A percentile compares a stretch with the other conserved stretches of the same genome.
These are phyloP conservation scores for Trichonephila clavata DNA, from an alignment of 1,140 invertebrate species.

Conservation along the genomic window DNA sequence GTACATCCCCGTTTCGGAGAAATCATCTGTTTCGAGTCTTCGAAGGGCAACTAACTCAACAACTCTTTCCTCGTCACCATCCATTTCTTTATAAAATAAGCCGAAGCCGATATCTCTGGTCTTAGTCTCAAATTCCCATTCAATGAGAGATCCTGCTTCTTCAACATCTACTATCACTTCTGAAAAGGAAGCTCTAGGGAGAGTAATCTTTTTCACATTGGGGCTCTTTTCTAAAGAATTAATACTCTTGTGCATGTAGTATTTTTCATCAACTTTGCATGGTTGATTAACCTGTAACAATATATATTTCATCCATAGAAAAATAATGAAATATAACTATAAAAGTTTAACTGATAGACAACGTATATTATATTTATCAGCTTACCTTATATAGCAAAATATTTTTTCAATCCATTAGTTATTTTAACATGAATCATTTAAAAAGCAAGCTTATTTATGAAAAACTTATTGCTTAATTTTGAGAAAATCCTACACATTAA, in stretches of 20 bases:
- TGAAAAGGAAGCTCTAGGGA: neutral
- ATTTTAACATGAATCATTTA: too few relatives aligned
- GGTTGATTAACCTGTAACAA: slow-evolving; percentile 27
- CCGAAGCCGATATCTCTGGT: slow-evolving; percentile 60
- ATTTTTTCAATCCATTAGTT: too few relatives aligned
- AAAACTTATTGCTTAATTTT: too few relatives aligned
- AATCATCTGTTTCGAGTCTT: slow-evolving; percentile 12
- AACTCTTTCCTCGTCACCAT: slow-evolving; percentile 24
- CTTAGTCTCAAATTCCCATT: slow-evolving; percentile 72
- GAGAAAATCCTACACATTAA: too few relatives aligned
- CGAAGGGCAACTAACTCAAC: neutral
- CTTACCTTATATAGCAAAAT: too few relatives aligned
- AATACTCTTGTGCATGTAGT: slow-evolving; percentile 22
- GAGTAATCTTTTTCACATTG: neutral
- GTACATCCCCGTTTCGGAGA: slow-evolving; percentile 51
- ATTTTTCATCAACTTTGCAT: neutral
- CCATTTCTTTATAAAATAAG: slow-evolving; percentile 12
- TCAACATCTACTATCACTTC: slow-evolving; percentile 4
- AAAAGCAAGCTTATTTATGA: too few relatives aligned
- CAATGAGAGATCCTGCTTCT: slow-evolving; percentile 32
- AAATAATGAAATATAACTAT: too few relatives aligned
- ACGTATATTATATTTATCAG: too few relatives aligned
- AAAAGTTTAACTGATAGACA: too few relatives aligned
- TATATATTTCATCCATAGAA: too few relatives aligned
- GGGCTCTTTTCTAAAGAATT: neutral